Evolutionary conservation across 2,797 vertebrate genomes (phyloP).

Genomic region (Uromys caudimaculatus): DNA sequence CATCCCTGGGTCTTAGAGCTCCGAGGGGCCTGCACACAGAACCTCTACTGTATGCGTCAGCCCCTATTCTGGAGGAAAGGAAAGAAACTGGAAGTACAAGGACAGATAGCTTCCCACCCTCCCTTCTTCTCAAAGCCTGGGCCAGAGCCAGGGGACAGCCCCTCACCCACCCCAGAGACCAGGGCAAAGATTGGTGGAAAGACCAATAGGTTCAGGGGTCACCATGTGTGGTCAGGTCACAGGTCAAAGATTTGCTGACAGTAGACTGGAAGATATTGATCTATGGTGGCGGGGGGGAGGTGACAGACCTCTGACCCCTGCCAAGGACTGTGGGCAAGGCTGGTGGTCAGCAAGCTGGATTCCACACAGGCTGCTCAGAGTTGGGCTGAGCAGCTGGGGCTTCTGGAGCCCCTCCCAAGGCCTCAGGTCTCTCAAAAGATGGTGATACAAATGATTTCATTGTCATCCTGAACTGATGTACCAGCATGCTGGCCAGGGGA

Average conservation of each 20-base stretch:
- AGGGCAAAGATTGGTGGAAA: constrained; percentile 67
- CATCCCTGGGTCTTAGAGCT: not conserved
- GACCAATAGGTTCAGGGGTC: constrained; percentile 63
- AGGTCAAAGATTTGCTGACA: constrained; percentile 77
- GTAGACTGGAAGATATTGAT: constrained; percentile 71
- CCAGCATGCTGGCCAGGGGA: not conserved
- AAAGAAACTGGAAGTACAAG: not conserved
- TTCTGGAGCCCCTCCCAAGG: not conserved
- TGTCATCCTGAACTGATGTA: not conserved
- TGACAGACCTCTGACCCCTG: constrained; percentile 46
- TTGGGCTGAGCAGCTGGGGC: too few species aligned
- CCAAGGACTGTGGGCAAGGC: not conserved
- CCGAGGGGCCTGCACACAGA: not conserved
- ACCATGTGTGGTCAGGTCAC: constrained; percentile 45
- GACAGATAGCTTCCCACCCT: not conserved
- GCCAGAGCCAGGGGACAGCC: constrained; percentile 34
- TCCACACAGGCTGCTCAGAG: not conserved
- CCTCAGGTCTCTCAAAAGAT: not conserved
- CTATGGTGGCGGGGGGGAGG: constrained; percentile 54
- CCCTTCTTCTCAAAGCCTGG: not conserved
- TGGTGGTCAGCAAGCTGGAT: not conserved
- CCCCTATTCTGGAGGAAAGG: constrained; percentile 14
- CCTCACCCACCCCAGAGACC: constrained; percentile 68
- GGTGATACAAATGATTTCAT: not conserved
- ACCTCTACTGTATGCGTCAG: not conserved